These are phyloP conservation scores for Margaritifera margaritifera DNA, from an alignment of 2,888 invertebrate genomes.

Conservation along the genomic window DNA sequence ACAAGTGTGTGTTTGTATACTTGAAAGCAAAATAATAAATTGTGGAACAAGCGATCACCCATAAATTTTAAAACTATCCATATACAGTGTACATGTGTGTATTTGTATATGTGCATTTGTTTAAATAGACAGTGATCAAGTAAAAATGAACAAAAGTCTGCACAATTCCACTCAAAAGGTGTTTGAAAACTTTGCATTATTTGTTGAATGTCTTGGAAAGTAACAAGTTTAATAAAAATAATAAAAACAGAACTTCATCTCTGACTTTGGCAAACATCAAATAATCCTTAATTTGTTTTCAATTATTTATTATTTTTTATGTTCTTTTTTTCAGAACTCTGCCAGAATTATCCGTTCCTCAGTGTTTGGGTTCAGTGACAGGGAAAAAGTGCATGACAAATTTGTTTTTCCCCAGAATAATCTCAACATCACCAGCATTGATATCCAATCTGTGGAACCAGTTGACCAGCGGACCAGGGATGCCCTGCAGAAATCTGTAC, in stretches of 20 bases:
- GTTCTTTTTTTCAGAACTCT: slow-evolving; percentile 70
- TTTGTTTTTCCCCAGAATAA: slow-evolving; percentile 74
- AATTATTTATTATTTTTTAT: background rate
- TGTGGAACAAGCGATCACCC: no score
- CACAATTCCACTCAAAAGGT: background rate
- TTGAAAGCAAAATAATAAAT: no score
- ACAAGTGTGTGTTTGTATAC: no score
- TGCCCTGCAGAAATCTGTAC: slow-evolving; percentile 75
- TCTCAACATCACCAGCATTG: slow-evolving; percentile 74
- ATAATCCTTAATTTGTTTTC: background rate
- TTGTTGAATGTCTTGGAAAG: background rate
- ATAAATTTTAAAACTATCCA: no score
- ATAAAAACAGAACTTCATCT: no score
- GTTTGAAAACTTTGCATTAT: background rate
- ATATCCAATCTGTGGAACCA: slow-evolving; percentile 76
- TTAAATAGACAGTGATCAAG: no score
- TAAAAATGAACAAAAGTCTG: no score
- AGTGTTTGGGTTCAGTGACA: slow-evolving; percentile 75
- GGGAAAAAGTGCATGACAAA: slow-evolving; percentile 70
- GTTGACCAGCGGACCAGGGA: slow-evolving; percentile 76
- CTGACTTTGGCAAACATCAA: background rate
- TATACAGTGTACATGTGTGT: no score
- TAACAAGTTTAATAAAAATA: no score
- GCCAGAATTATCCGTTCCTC: slow-evolving; percentile 74
- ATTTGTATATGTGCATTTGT: no score